A percentile compares a stretch with the other conserved stretches of the same genome.
phyloP scores from a whole-genome alignment of 2,113 vertebrate genomes.

The Gobio gobio region DNA sequence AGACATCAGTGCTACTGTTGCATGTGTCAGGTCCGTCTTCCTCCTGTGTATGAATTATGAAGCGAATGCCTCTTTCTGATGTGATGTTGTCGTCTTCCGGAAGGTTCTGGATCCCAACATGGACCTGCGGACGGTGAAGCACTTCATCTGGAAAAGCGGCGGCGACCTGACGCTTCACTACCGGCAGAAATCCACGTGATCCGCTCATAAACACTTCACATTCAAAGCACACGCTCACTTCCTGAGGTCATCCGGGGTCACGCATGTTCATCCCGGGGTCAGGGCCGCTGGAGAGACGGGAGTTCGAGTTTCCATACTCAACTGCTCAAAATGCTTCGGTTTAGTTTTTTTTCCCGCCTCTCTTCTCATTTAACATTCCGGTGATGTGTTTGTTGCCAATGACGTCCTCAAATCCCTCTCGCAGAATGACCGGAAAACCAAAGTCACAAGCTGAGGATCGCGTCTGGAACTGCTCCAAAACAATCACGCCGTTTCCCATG shows the following conservation, averaged over 20 bases:
- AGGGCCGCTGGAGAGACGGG: slow-evolving; percentile 34
- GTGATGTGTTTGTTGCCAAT: slow-evolving; percentile 57
- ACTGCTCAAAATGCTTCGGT: slow-evolving; percentile 49
- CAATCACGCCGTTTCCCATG: slow-evolving; percentile 12
- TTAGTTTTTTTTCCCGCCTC: not conserved
- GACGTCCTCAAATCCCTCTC: not conserved
- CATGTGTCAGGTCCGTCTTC: not conserved
- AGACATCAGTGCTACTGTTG: too few species aligned
- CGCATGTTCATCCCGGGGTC: not conserved
- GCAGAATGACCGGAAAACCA: too few species aligned
- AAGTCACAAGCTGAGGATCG: not conserved
- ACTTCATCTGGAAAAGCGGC: slow-evolving; percentile 98
- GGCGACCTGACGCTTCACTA: slow-evolving; percentile 98
- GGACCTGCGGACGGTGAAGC: slow-evolving; percentile 94
- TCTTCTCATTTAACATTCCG: slow-evolving; percentile 76
- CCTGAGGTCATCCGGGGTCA: slow-evolving; percentile 8
- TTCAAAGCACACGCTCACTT: slow-evolving; percentile 27
- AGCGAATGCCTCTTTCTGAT: not conserved
- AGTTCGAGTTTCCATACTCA: slow-evolving; percentile 20
- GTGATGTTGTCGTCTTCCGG: not conserved
- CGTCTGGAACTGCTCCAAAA: slow-evolving; percentile 13
- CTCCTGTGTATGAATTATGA: not conserved
- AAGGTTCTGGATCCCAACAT: slow-evolving; percentile 98
- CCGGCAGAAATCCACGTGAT: slow-evolving; percentile 89
- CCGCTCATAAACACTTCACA: not conserved